phyloP scores from a whole-genome alignment of 2,113 vertebrate genomes.

The Eretmochelys imbricata region DNA sequence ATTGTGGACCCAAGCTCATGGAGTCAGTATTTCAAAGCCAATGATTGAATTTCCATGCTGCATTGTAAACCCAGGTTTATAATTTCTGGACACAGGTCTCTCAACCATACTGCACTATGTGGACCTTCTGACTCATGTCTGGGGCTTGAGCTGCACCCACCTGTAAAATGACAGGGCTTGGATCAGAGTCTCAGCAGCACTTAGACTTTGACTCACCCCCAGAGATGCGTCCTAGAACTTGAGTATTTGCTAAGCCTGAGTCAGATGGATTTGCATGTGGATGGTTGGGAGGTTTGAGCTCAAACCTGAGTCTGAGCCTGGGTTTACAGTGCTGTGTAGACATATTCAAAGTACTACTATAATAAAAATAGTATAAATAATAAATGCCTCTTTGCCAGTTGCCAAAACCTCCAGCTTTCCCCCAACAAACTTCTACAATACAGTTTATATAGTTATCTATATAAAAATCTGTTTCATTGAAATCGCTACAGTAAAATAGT shows the following conservation, averaged over 20 bases:
- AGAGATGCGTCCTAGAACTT: background rate
- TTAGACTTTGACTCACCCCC: background rate
- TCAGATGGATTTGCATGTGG: background rate
- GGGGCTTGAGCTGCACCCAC: background rate
- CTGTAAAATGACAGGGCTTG: background rate
- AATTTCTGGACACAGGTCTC: background rate
- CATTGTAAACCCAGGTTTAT: background rate
- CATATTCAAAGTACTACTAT: background rate
- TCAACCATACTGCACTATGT: background rate
- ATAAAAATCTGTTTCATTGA: background rate
- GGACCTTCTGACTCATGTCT: background rate
- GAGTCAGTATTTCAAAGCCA: background rate
- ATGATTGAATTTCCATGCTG: background rate
- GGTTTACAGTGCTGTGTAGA: background rate
- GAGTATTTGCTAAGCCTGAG: background rate
- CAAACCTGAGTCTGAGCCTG: background rate
- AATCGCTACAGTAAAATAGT: background rate
- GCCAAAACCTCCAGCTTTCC: background rate
- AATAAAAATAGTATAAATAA: background rate
- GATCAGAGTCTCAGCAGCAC: background rate
- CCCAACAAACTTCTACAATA: background rate
- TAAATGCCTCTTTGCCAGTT: background rate
- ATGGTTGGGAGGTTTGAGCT: background rate
- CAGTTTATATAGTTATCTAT: background rate
- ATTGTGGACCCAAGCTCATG: background rate